Percentiles rank a stretch among this genome's conserved stretches.
Evolutionary conservation across 1,140 invertebrate genomes (phyloP).

Genomic region (Ptiloglossa arizonensis): DNA sequence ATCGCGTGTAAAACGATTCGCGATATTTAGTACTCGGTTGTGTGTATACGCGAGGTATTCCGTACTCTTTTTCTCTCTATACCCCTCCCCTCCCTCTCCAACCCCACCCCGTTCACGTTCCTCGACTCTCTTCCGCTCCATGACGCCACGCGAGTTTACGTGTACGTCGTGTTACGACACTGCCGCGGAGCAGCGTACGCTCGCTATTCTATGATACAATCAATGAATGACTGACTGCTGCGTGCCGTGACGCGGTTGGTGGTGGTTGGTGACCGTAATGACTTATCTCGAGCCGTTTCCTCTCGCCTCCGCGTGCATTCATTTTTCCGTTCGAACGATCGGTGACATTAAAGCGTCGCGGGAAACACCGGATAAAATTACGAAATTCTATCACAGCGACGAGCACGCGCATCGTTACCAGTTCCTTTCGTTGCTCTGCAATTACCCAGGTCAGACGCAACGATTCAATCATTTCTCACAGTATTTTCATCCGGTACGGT

Average conservation of each 20-base stretch:
- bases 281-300: constrained; percentile 56
- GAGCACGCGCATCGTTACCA: no score
- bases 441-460: no score
- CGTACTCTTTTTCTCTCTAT: constrained; percentile 40
- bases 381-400: no score
- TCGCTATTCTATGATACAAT: constrained; percentile 71
- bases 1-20: constrained; percentile 19
- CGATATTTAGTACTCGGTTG: constrained; percentile 40
- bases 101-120: not conserved
- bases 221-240: constrained; percentile 74
- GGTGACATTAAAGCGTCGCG: not conserved
- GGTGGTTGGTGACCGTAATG: constrained; percentile 61
- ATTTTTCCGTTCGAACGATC: constrained; percentile 23
- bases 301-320: constrained; percentile 3
- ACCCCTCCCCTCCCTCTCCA: not conserved
- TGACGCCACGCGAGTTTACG: constrained; percentile 64
- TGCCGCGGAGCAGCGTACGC: constrained; percentile 58
- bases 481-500: no score
- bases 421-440: no score
- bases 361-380: not conserved
- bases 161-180: constrained; percentile 58
- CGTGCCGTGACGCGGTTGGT: constrained; percentile 60
- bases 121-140: constrained; percentile 42
- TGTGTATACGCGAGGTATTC: constrained; percentile 42
- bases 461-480: no score